Base-by-base conservation (phyloP, 2,797 vertebrate genomes). In the Margarornis squamiger region DNA sequence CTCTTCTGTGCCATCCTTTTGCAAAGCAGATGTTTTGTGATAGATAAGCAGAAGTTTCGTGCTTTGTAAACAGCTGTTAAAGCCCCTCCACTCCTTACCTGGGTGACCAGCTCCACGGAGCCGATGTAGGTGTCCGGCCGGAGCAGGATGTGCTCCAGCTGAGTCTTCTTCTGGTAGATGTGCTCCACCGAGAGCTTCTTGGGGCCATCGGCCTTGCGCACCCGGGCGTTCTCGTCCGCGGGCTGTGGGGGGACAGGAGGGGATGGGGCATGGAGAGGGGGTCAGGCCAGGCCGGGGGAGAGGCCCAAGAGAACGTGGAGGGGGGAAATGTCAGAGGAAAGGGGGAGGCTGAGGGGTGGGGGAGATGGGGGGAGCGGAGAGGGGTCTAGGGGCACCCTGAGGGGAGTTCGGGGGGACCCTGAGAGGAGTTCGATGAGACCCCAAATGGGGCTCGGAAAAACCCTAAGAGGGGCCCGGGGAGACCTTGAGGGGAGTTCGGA, bases 151-250 rank as follows among this genome's bases (percentile, higher is more conserved):
- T 99, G 99, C 98, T 99, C 99, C 98, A 99, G 92, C 93, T 99
- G 99, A 0, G 99, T 99, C 97, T 99, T 99, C 97, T 99, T 99
- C 97, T 99, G 99, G 96, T 99, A 99, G 97, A 99, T 99, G 83
- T 98, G 98, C 97, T 99, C 99, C 92, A 99, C 98, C 0, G 99
- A 98, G 72, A 99, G 41, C 91, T 99, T 99, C 11, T 98, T 96
- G 23, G 59, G 23, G 76, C 96, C 97, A 62, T 86, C 90, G 24
- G 71, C 65, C 94, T 99, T 99, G 91, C 51, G 95, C 76, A 98
- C 2, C 1, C 96, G 94, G 93, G 97, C 97, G 97, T 99, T 99
- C 88, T 98, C 98, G 39, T 98, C 96, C 62, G 98, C 90, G 62
- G 94, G 92, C 98, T 99, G 94, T 46, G 39, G 34, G 39, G 85